Evolutionary conservation across 2,113 vertebrate species (phyloP), one percentile per base, ranked within the genome.

Genomic region (Mugil cephalus): DNA sequence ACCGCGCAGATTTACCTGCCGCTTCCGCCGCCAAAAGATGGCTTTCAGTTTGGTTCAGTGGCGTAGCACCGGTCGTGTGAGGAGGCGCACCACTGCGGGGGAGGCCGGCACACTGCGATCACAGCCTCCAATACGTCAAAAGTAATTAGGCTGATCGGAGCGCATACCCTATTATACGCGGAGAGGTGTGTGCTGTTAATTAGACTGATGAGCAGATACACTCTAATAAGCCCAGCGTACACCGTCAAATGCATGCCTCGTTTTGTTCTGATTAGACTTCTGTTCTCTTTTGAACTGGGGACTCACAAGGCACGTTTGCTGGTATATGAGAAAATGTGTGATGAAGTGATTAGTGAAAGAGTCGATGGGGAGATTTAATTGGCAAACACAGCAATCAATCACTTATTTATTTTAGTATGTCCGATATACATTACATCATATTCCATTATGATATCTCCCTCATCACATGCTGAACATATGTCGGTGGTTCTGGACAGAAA

Each of bases 101-200:
- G 68, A 70, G 71, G 87, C 18, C 72, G 70, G 71, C 74, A 15
- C 69, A 40, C 59, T 60, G 81, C 50, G 70, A 88, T 84, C 85
- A 65, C 88, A 82, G 76, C 82, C 79, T 86, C 75, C 89, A 85
- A 84, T 87, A 86, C 87, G 89, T 90, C 87, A 92, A 77, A 89
- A 87, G 82, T 87, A 92, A 92, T 91, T 90, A 90, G 86, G 86
- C 80, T 82, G 86, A 86, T 91, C 47, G 55, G 67, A 79, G 78
- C 56, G 60, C 85, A 74, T 74, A 77, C 45, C 80, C 69, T 80
- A 82, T 87, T 87, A 86, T 73, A 81, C 67, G 56, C 40, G 59
- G 61, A 84, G 77, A 85, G 74, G 84, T 87, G 82, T 85, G 77
- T 73, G 55, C 80, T 66, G 88, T 85, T 89, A 90, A 90, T 92